A percentile compares a stretch with the other conserved stretches of the same genome.
Evolutionary conservation across 2,797 vertebrate species (phyloP).

Genomic region (Sorex maritimensis): DNA sequence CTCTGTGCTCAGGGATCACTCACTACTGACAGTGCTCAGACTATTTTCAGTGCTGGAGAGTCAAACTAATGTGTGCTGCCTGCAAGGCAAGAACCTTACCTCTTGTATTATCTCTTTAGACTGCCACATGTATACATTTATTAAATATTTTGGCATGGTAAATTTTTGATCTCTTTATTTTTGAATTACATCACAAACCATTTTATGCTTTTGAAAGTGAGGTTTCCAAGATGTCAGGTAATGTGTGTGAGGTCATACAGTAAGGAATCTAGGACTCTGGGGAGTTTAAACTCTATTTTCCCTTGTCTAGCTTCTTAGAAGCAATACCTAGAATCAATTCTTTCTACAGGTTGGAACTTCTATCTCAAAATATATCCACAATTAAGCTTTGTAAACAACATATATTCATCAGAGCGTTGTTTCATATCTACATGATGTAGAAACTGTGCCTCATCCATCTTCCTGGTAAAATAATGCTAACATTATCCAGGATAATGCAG

Average conservation of each 20-base stretch:
- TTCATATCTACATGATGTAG: background rate
- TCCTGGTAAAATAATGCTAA: background rate
- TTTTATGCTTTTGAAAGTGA: constrained; percentile 28
- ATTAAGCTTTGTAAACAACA: background rate
- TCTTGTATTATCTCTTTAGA: no score
- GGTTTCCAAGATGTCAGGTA: background rate
- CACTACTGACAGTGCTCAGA: no score
- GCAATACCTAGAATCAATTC: background rate
- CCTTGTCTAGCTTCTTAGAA: constrained; percentile 29
- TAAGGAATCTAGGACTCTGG: background rate
- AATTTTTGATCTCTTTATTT: background rate
- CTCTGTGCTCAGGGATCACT: no score
- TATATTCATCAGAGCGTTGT: background rate
- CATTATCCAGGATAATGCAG: background rate
- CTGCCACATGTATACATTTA: no score
- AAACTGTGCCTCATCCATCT: background rate
- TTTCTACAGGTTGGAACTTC: background rate
- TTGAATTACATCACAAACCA: background rate
- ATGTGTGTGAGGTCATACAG: background rate
- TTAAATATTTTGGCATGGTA: no score
- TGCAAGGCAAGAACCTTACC: no score
- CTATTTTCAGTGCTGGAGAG: no score
- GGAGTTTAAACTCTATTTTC: background rate
- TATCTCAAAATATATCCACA: background rate
- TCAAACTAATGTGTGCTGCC: no score